These are phyloP conservation scores for Eleginops maclovinus DNA, from an alignment of 2,113 vertebrate species.

Conservation along the genomic window DNA sequence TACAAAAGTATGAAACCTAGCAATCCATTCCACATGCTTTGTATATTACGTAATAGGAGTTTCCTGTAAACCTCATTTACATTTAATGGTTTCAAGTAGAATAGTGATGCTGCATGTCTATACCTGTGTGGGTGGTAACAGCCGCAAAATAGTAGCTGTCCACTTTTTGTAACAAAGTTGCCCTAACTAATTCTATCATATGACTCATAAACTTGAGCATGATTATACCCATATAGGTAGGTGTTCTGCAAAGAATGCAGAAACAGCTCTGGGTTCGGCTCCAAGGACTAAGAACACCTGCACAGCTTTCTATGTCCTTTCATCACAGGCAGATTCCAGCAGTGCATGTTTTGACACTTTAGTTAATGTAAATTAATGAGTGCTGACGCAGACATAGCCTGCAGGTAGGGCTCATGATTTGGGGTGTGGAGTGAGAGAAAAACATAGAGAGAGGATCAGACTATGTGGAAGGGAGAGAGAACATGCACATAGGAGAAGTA, in stretches of 20 bases:
- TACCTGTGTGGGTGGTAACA: conserved; percentile 45
- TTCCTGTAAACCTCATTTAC: conserved; percentile 43
- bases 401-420: conserved; percentile 66
- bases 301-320: conserved; percentile 73
- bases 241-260: conserved; percentile 61
- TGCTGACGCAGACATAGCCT: conserved; percentile 81
- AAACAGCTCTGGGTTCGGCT: conserved; percentile 55
- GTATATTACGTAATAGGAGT: conserved; percentile 50
- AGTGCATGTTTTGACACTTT: conserved; percentile 85
- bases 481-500: conserved; percentile 17
- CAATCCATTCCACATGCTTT: conserved; percentile 18
- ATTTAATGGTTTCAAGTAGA: conserved; percentile 57
- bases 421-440: conserved; percentile 71
- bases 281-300: conserved; percentile 76
- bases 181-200: conserved; percentile 53
- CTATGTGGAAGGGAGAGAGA: conserved; percentile 20
- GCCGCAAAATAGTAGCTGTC: conserved; percentile 48
- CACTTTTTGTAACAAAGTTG: conserved; percentile 37
- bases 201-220: conserved; percentile 56
- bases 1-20: conserved; percentile 18
- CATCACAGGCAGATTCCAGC: conserved; percentile 79
- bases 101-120: conserved; percentile 28
- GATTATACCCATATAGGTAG: conserved; percentile 50
- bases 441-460: conserved; percentile 39
- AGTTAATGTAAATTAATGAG: conserved; percentile 85